Conservation (phyloP, 1,140 invertebrate species). For the Piezodorus guildinii region DNA sequence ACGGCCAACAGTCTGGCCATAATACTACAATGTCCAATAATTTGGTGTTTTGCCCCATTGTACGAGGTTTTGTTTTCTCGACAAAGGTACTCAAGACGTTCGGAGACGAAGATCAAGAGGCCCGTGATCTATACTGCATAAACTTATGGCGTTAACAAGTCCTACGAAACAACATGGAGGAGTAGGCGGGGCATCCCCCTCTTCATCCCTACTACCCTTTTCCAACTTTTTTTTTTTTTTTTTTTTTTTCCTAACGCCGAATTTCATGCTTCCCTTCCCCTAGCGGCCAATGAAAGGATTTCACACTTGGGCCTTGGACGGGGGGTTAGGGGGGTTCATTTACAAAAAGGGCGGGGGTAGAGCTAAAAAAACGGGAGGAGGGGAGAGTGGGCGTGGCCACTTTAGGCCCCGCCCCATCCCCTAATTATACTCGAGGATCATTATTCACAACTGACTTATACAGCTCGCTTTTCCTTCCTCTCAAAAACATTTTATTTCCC, state of each 20-base stretch:
- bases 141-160: constrained; percentile 1
- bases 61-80: too few species aligned
- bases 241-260: not conserved
- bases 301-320: not conserved
- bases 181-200: not conserved
- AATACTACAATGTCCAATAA: too few species aligned
- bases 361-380: not conserved
- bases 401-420: not conserved
- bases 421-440: constrained; percentile 12
- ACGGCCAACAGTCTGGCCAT: too few species aligned
- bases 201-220: not conserved
- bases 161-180: constrained; percentile 1
- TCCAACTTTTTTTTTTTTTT: not conserved
- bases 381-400: not conserved
- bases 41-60: too few species aligned
- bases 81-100: too few species aligned
- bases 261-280: constrained; percentile 15
- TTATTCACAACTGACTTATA: constrained; percentile 19
- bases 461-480: constrained; percentile 17
- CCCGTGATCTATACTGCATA: not conserved
- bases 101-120: not conserved
- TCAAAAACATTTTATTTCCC: constrained; percentile 16
- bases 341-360: constrained; percentile 10
- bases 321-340: constrained; percentile 4
- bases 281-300: constrained; percentile 4